Evolutionary conservation across 1,140 invertebrate species (phyloP).

Genomic region (Meloidogyne chitwoodi): DNA sequence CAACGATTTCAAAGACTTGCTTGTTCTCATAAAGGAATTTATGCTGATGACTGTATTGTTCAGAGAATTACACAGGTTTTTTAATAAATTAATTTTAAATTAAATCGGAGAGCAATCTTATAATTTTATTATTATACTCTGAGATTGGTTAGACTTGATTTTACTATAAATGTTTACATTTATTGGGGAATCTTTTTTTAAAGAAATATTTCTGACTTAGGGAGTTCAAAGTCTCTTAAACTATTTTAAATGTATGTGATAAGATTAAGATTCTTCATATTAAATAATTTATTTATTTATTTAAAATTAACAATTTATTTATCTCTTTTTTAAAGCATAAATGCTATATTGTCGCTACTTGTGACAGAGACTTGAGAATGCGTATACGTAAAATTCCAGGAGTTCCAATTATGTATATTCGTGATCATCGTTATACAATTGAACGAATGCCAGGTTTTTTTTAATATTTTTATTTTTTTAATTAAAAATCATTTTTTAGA

Average conservation of each 20-base stretch:
- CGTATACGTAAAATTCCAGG: slow-evolving; percentile 96
- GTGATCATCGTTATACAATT: slow-evolving; percentile 86
- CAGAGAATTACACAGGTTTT: slow-evolving; percentile 80
- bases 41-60: slow-evolving; percentile 97
- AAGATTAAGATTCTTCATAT: too few relatives aligned
- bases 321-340: slow-evolving; percentile 75
- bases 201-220: too few relatives aligned
- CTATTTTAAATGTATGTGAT: too few relatives aligned
- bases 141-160: too few relatives aligned
- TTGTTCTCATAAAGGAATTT: slow-evolving; percentile 95
- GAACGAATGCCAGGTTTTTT: slow-evolving; percentile 79
- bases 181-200: too few relatives aligned
- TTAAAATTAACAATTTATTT: neutral
- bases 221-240: too few relatives aligned
- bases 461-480: neutral
- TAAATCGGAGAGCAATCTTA: too few relatives aligned
- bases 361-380: slow-evolving; percentile 92
- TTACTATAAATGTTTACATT: too few relatives aligned
- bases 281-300: too few relatives aligned
- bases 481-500: neutral
- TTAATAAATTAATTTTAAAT: slow-evolving; percentile 58
- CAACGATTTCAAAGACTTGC: slow-evolving; percentile 83
- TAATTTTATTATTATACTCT: too few relatives aligned
- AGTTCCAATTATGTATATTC: slow-evolving; percentile 84
- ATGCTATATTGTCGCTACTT: slow-evolving; percentile 98